Percentiles rank a stretch among this genome's conserved stretches.
phyloP scores from a whole-genome alignment of 2,888 invertebrate species.

The Ecdyonurus torrentis region DNA sequence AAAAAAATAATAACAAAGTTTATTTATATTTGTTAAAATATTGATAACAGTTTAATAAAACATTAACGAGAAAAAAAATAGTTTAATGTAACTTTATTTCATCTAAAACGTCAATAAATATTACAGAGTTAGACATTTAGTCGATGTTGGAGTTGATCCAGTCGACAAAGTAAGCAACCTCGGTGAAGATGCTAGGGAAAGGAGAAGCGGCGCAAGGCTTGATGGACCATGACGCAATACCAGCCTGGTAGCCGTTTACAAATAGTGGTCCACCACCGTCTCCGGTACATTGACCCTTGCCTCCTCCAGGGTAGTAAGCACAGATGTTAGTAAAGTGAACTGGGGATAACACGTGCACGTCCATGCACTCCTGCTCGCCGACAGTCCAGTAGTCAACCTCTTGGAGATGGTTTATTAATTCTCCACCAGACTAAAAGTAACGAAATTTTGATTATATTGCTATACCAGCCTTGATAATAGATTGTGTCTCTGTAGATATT shows the following conservation, averaged over 20 bases:
- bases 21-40: too few relatives aligned
- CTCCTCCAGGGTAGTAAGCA: conserved; percentile 28
- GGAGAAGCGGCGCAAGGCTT: conserved; percentile 28
- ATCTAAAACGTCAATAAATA: too few relatives aligned
- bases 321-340: conserved; percentile 22
- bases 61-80: too few relatives aligned
- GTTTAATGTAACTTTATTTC: too few relatives aligned
- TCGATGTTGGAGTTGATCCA: conserved; percentile 17
- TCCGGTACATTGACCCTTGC: conserved; percentile 29
- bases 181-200: conserved; percentile 29
- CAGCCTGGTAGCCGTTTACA: conserved; percentile 23
- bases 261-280: conserved; percentile 2
- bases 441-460: background rate
- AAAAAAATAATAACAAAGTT: too few relatives aligned
- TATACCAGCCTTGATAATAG: background rate
- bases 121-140: too few relatives aligned
- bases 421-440: conserved; percentile 22
- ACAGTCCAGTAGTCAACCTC: conserved; percentile 25
- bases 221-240: conserved; percentile 30
- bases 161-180: conserved; percentile 22
- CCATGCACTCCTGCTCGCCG: conserved; percentile 24
- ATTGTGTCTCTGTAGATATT: too few relatives aligned
- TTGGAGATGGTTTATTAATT: conserved; percentile 23
- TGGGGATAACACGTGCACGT: conserved; percentile 15
- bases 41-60: too few relatives aligned